Evolutionary conservation across 2,888 invertebrate genomes (phyloP).

Genomic region (Xanthorhoe spadicearia): DNA sequence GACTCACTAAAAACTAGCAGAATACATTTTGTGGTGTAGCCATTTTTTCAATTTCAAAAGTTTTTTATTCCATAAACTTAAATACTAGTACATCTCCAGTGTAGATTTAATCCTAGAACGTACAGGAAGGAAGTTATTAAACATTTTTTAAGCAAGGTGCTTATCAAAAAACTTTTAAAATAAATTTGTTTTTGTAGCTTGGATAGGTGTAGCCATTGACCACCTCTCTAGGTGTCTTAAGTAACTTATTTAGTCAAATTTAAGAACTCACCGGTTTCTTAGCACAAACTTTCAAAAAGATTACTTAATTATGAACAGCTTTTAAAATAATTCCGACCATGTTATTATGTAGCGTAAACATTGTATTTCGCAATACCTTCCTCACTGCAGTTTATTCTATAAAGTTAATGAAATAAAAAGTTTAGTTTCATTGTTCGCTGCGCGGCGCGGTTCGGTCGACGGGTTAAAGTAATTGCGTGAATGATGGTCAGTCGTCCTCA

Average conservation of each 20-base stretch:
- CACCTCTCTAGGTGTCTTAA: too few species aligned
- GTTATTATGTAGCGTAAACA: background rate
- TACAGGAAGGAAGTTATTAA: too few species aligned
- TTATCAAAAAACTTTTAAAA: too few species aligned
- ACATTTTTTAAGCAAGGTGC: too few species aligned
- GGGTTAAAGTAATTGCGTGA: background rate
- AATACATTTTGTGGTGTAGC: too few species aligned
- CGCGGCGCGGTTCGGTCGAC: background rate
- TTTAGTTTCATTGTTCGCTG: background rate
- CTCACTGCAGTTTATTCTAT: background rate
- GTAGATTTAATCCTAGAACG: too few species aligned
- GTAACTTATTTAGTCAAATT: background rate
- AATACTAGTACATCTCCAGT: too few species aligned
- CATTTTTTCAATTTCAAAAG: too few species aligned
- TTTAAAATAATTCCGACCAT: background rate
- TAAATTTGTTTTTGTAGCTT: too few species aligned
- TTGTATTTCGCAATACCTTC: background rate
- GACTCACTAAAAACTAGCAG: background rate
- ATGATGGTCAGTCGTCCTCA: background rate
- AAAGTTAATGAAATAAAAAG: background rate
- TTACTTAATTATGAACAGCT: background rate
- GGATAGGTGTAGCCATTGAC: too few species aligned
- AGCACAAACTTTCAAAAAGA: background rate
- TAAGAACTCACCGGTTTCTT: background rate
- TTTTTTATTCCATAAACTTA: too few species aligned